Conservation (phyloP, 2,797 vertebrate species). For the Alosa sapidissima region DNA sequence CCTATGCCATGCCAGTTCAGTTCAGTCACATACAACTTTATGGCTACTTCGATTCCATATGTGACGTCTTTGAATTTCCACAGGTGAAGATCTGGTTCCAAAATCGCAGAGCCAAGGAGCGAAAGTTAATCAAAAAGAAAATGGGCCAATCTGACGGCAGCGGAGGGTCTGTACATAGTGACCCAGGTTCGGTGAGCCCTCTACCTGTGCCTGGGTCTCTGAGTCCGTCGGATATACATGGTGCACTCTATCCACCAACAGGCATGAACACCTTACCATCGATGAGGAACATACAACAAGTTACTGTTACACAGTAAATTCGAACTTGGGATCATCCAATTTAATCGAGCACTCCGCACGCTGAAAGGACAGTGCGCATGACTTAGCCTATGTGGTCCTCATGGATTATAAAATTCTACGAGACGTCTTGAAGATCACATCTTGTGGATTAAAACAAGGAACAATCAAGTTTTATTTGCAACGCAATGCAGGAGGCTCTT, state of each 20-base stretch:
- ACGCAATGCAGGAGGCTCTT: constrained; percentile 77
- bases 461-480: constrained; percentile 58
- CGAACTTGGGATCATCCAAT: constrained; percentile 61
- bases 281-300: constrained; percentile 85
- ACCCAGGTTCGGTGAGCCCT: constrained; percentile 90
- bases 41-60: not conserved
- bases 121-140: constrained; percentile 94
- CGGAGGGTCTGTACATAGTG: constrained; percentile 86
- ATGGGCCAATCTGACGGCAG: constrained; percentile 89
- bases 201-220: constrained; percentile 80
- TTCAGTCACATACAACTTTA: not conserved
- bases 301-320: constrained; percentile 81
- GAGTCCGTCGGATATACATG: constrained; percentile 83
- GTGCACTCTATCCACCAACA: constrained; percentile 79
- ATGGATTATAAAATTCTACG: constrained; percentile 55
- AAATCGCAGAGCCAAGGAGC: constrained; percentile 91
- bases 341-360: constrained; percentile 78
- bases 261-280: constrained; percentile 83
- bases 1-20: not conserved
- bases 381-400: constrained; percentile 31
- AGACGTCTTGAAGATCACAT: constrained; percentile 56
- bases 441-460: constrained; percentile 56
- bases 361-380: constrained; percentile 62
- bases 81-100: constrained; percentile 99
- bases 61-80: not conserved